A percentile compares a stretch with the other conserved stretches of the same genome.
phyloP scores from a whole-genome alignment of 2,888 invertebrate species.

The Linyphia triangularis region DNA sequence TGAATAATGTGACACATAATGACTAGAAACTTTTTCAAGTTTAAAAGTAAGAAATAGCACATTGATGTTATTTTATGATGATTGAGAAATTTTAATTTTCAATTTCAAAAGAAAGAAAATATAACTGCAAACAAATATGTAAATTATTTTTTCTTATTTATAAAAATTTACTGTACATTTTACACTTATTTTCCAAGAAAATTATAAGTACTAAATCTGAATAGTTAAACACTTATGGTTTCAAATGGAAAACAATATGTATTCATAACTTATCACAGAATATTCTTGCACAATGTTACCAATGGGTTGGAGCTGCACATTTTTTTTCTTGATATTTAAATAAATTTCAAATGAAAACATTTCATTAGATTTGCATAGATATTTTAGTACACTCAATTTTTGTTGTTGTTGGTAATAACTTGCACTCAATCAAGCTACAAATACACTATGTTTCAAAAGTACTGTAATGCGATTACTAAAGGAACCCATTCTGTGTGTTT shows the following conservation, averaged over 20 bases:
- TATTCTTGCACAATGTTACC: conserved; percentile 1
- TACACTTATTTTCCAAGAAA: background rate
- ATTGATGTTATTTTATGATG: background rate
- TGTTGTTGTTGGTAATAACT: background rate
- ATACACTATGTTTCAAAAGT: conserved; percentile 10
- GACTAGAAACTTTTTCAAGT: conserved; percentile 24
- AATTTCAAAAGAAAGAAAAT: background rate
- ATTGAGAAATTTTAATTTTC: background rate
- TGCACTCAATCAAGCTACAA: conserved; percentile 7
- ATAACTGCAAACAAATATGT: background rate
- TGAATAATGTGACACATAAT: background rate
- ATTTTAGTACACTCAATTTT: conserved; percentile 27
- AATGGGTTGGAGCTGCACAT: conserved; percentile 15
- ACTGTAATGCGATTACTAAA: conserved; percentile 25
- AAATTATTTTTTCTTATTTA: background rate
- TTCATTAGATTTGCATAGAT: conserved; percentile 37
- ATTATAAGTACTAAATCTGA: background rate
- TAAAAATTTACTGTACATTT: background rate
- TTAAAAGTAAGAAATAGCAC: background rate
- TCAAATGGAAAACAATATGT: background rate
- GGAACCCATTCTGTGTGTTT: conserved; percentile 48
- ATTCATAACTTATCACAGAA: conserved; percentile 31
- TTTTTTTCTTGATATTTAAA: background rate
- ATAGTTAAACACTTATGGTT: background rate
- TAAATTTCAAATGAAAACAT: background rate